phyloP scores from a whole-genome alignment of 2,888 invertebrate genomes.

The Acrobasis suavella region DNA sequence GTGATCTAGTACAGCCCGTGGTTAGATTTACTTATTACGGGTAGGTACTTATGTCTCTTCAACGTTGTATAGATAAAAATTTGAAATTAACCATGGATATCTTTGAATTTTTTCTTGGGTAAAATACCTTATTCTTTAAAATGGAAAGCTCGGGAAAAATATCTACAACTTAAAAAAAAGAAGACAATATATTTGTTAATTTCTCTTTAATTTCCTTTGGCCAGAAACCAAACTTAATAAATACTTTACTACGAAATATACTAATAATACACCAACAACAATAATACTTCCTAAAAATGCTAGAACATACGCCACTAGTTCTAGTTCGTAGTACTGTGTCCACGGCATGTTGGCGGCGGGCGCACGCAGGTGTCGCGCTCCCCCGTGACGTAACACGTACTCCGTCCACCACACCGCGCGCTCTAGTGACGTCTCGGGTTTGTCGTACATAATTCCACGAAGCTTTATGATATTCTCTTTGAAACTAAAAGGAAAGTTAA shows the following conservation, averaged over 20 bases:
- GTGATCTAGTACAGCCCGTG: too few species aligned
- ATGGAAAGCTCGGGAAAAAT: too few species aligned
- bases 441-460: conserved; percentile 33
- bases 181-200: neutral
- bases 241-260: neutral
- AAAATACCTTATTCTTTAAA: too few species aligned
- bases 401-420: conserved; percentile 76
- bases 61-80: too few species aligned
- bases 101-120: too few species aligned
- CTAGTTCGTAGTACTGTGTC: conserved; percentile 43
- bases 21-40: too few species aligned
- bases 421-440: conserved; percentile 40
- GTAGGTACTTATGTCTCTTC: too few species aligned
- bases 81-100: too few species aligned
- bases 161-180: too few species aligned
- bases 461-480: conserved; percentile 35
- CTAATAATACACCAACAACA: neutral
- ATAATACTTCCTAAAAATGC: neutral
- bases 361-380: conserved; percentile 60
- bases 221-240: neutral
- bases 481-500: conserved; percentile 31
- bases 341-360: conserved; percentile 49
- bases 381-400: conserved; percentile 63
- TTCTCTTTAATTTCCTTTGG: neutral
- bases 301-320: conserved; percentile 34